phyloP scores from a whole-genome alignment of 1,140 invertebrate genomes.

The Camponotus vicinus region DNA sequence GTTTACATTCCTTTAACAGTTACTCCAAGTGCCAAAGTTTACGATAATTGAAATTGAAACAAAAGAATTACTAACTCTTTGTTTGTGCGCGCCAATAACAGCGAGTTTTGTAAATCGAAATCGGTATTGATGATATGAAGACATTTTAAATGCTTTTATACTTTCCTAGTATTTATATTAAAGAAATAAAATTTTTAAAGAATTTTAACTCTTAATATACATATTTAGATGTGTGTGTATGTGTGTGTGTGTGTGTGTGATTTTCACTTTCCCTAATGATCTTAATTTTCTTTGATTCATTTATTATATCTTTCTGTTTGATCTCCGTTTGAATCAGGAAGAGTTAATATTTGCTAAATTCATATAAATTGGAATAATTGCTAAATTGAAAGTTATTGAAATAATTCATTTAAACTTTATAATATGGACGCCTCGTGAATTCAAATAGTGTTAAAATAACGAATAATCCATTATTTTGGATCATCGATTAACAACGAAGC shows the following conservation, averaged over 20 bases:
- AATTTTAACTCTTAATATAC: neutral
- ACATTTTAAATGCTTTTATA: too few relatives aligned
- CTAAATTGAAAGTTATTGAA: neutral
- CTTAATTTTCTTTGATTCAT: neutral
- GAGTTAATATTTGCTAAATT: neutral
- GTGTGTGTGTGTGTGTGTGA: too few relatives aligned
- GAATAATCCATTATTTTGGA: slow-evolving; percentile 9
- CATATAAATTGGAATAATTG: neutral
- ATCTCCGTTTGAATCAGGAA: neutral
- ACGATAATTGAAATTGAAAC: slow-evolving; percentile 13
- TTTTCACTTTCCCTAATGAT: too few relatives aligned
- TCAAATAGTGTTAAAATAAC: neutral
- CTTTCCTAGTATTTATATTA: neutral
- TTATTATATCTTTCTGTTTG: neutral
- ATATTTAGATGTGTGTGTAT: neutral
- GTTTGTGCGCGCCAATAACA: neutral
- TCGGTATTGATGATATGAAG: neutral
- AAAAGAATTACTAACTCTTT: neutral
- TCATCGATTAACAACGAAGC: neutral
- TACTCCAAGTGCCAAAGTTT: slow-evolving; percentile 1
- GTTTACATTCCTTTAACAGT: slow-evolving; percentile 44
- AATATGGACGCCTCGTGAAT: neutral
- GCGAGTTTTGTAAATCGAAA: neutral
- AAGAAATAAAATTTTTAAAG: neutral
- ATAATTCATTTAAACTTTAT: neutral